Evolutionary conservation across 2,888 invertebrate genomes (phyloP), one percentile per base, ranked within the genome.

Genomic region (Sarcophaga carnaria): DNA sequence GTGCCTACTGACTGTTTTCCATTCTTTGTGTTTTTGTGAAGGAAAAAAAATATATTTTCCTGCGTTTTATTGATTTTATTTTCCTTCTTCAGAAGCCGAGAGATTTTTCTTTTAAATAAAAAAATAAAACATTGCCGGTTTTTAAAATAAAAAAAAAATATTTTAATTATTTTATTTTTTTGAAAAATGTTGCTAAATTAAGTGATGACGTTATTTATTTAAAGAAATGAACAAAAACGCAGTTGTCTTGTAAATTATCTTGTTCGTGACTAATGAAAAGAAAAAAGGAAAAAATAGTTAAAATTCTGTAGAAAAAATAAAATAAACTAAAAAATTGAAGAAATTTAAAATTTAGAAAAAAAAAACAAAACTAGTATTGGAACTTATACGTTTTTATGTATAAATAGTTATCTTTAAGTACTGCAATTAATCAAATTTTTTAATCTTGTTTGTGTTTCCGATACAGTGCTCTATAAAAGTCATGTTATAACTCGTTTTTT

Each of bases 191-290:
- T 37, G 25, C 59, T 64, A 62, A 54, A 27, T 49, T 14, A n/a
- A 59, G 25, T 14, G 70, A 85, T 80, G 83, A 83, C 72, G 79
- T 83, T 80, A 83, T 83, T 80, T 59, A 59, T 63, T 72, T 62
- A 45, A 80, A 74, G 8, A 49, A 62, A 72, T 67, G 49, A 74
- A 37, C 69, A n/a, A 82, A 37, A 47, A 70, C 45, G 37, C 17
- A 80, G 47, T 69, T 67, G 63, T 27, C 66, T 69, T 76, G 14
- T 59, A 63, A 54, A 64, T 17, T 45, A 71, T 49, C 20, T 45
- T 45, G 14, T n/a, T 4, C 0, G 22, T 59, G 71, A 80, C 25
- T 64, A 72, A 80, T 25, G 22, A 63, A n/a, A 77, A 37, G 10
- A 10, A 37, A 37, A 37, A 8, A 27, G 0, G 6, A 37, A 37